Conservation (phyloP, 1,140 invertebrate species). For the Halesus radiatus region DNA sequence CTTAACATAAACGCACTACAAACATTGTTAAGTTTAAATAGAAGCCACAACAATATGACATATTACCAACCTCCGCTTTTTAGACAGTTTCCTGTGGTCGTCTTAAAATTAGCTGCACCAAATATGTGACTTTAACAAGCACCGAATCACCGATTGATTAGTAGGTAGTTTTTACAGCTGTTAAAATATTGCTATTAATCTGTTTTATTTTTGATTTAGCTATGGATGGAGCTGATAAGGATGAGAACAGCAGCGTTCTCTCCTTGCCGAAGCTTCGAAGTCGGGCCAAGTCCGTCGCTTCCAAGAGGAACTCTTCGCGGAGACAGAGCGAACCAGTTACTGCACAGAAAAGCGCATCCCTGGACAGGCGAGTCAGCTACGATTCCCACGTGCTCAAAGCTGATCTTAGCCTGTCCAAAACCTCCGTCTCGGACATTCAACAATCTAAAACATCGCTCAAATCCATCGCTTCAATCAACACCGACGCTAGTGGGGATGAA, state of each 20-base stretch:
- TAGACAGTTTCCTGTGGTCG: neutral
- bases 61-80: constrained; percentile 1
- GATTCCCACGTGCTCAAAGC: constrained; percentile 54
- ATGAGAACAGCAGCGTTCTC: constrained; percentile 49
- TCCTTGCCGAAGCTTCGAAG: constrained; percentile 62
- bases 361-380: constrained; percentile 53
- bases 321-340: constrained; percentile 67
- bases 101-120: constrained; percentile 25
- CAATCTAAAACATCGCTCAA: constrained; percentile 65
- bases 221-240: constrained; percentile 70
- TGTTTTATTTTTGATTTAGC: constrained; percentile 59
- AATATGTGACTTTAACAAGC: neutral
- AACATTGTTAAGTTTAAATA: too few species aligned
- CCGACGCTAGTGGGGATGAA: constrained; percentile 67
- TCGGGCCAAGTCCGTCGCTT: constrained; percentile 58
- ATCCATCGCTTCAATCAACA: constrained; percentile 66
- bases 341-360: constrained; percentile 56
- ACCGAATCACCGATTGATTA: constrained; percentile 9
- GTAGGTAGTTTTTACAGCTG: too few species aligned
- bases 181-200: neutral
- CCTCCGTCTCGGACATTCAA: constrained; percentile 60
- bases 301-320: constrained; percentile 62
- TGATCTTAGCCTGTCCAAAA: constrained; percentile 53
- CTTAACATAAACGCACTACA: too few species aligned
- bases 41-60: too few species aligned